Percentiles rank a stretch among this genome's conserved stretches.
phyloP scores from a whole-genome alignment of 2,888 invertebrate genomes.

The Phymatocera aterrima region DNA sequence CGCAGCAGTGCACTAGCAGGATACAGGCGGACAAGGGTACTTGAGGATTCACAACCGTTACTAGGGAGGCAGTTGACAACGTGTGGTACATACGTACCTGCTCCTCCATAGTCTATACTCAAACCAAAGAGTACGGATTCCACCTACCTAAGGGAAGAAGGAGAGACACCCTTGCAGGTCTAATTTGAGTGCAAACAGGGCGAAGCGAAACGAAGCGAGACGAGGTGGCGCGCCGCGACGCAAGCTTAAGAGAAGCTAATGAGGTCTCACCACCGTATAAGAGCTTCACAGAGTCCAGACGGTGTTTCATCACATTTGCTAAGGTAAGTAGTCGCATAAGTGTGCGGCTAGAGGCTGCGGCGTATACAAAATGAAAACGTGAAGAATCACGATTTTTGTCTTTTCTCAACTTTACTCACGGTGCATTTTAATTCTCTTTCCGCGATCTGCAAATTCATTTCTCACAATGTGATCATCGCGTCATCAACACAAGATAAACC shows the following conservation, averaged over 20 bases:
- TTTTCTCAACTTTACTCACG: too few relatives aligned
- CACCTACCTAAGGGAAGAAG: background rate
- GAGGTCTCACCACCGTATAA: conserved; percentile 25
- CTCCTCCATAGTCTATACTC: background rate
- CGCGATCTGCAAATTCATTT: too few relatives aligned
- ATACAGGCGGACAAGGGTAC: background rate
- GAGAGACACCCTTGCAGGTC: conserved; percentile 58
- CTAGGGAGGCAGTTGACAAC: conserved; percentile 8
- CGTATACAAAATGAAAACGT: background rate
- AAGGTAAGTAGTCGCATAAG: background rate
- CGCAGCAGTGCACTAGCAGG: background rate
- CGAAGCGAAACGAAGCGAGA: conserved; percentile 50
- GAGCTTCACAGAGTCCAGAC: background rate
- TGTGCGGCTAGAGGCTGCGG: background rate
- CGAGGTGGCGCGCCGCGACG: conserved; percentile 8
- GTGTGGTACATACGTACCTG: background rate
- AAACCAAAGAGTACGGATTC: background rate
- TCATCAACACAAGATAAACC: too few relatives aligned
- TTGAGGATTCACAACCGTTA: conserved; percentile 22
- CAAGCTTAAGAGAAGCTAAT: conserved; percentile 38
- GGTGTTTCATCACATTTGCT: conserved; percentile 14
- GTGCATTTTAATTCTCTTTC: too few relatives aligned
- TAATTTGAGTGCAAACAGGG: conserved; percentile 64
- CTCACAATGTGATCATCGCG: too few relatives aligned
- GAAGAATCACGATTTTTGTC: background rate